These are phyloP conservation scores for Bradypodion ventrale DNA, from an alignment of 2,797 vertebrate species.

Conservation along the genomic window DNA sequence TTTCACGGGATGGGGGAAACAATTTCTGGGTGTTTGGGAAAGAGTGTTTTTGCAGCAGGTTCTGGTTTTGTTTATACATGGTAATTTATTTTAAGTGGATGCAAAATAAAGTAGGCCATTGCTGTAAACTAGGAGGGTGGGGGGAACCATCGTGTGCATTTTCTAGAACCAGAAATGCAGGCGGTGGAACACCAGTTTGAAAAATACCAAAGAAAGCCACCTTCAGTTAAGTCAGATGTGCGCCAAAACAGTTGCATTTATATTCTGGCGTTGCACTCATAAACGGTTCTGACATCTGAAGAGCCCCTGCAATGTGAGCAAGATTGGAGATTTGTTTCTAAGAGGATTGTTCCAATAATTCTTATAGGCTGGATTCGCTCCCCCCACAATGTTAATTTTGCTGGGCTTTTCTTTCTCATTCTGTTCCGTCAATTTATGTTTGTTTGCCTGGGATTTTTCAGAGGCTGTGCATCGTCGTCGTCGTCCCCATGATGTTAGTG, in stretches of 20 bases:
- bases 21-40: too few relatives aligned
- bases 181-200: not conserved
- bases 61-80: not conserved
- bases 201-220: not conserved
- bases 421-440: constrained; percentile 10
- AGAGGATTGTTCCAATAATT: constrained; percentile 34
- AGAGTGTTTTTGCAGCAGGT: not conserved
- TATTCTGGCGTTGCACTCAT: not conserved
- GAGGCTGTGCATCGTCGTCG: not conserved
- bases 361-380: not conserved
- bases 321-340: constrained; percentile 32
- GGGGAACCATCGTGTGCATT: not conserved
- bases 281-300: constrained; percentile 43
- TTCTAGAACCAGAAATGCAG: too few relatives aligned
- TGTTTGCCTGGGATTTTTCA: constrained; percentile 42
- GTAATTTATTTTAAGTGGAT: constrained; percentile 3
- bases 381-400: constrained; percentile 29
- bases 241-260: not conserved
- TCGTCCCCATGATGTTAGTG: not conserved
- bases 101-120: not conserved
- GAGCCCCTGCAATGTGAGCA: constrained; percentile 24
- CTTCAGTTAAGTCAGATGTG: not conserved
- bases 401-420: constrained; percentile 18
- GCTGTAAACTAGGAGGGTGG: not conserved
- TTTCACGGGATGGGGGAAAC: not conserved